Evolutionary conservation across 2,888 invertebrate genomes (phyloP), one percentile per base, ranked within the genome.

Genomic region (Leucoma salicis): DNA sequence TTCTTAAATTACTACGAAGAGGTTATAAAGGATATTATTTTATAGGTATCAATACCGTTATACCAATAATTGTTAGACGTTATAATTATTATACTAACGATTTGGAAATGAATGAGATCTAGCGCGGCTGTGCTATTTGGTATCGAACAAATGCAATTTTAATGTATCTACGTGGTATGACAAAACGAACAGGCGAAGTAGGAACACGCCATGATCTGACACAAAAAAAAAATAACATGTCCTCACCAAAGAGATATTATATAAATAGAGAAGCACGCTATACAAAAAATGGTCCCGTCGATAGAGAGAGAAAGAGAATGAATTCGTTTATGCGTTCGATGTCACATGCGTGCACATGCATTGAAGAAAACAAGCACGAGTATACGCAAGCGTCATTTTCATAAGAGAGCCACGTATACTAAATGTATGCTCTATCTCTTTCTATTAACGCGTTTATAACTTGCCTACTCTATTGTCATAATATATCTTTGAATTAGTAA

Each of bases 101-200:
- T 76, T 76, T 65, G 64, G 72, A 76, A 71, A 62, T 66, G 68
- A 61, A 83, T 82, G 83, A 66, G 49, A 56, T 63, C 85, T 87
- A 86, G 69, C 67, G 76, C 75, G 80, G 73, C 63, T 58, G 87
- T 87, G 88, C 85, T 79, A 75, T 83, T 84, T 84, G 77, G 81
- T 85, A 79, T 61, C 76, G 77, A 87, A 87, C 86, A 83, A 87
- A 86, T 86, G 87, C 86, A 84, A 69, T 68, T 74, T 78, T 82
- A 67, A 84, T 85, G 86, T 70, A 74, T 65, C 84, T 85, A 82
- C 68, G 56, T 65, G 74, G 61, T 49, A 65, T 66, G 71, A 71
- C 54, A 70, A 70, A n/a, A 68, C 66, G 57, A 52, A 52, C 42
- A 66, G 65, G 61, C 55, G n/a, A n/a, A 55, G 57, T 46, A 35